Evolutionary conservation across 2,797 vertebrate species (phyloP).

Genomic region (Xenopus petersii): DNA sequence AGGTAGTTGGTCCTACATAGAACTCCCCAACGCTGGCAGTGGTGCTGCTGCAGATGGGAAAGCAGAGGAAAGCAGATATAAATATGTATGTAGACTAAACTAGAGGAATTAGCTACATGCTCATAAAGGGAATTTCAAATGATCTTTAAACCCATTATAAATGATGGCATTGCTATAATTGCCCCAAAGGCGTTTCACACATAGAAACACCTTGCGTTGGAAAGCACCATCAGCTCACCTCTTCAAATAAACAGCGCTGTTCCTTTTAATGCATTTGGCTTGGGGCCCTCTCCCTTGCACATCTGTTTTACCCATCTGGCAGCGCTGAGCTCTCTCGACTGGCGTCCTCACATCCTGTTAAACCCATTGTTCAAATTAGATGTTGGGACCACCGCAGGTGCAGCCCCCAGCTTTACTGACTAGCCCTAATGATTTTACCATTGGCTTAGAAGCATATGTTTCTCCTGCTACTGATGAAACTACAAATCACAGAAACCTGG

Average conservation of each 20-base stretch:
- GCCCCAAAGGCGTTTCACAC: constrained; percentile 1
- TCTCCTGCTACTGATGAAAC: too few relatives aligned
- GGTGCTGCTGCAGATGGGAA: too few relatives aligned
- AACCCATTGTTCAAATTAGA: neutral
- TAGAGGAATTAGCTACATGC: neutral
- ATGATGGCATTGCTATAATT: constrained; percentile 10
- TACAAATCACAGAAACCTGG: too few relatives aligned
- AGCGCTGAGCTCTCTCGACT: constrained; percentile 2
- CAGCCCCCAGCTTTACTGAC: neutral
- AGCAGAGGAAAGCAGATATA: too few relatives aligned
- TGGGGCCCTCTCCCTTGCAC: constrained; percentile 4
- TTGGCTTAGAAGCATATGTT: too few relatives aligned
- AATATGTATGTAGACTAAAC: too few relatives aligned
- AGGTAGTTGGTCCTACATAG: too few relatives aligned
- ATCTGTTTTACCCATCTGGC: constrained; percentile 31
- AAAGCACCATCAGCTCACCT: neutral
- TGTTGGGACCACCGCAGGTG: neutral
- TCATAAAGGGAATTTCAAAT: too few relatives aligned
- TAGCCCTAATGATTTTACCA: neutral
- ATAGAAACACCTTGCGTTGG: constrained; percentile 2
- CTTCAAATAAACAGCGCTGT: constrained; percentile 11
- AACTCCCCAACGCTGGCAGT: too few relatives aligned
- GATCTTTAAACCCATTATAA: neutral
- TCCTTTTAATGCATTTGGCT: constrained; percentile 13
- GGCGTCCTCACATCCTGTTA: constrained; percentile 4